Conservation (phyloP, 1,140 invertebrate genomes). For the Bathynomus jamesi region DNA sequence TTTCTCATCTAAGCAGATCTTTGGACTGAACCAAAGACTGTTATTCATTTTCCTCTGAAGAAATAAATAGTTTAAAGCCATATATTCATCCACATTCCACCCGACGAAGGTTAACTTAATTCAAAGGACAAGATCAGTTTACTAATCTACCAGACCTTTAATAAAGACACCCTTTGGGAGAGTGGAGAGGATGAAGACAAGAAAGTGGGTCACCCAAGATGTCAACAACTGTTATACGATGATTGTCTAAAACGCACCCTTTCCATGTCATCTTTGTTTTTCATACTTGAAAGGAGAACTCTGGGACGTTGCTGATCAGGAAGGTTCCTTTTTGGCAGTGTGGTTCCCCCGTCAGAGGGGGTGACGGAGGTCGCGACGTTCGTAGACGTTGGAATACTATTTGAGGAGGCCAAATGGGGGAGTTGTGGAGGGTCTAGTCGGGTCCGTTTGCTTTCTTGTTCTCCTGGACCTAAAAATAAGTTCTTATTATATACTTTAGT, state of each 20-base stretch:
- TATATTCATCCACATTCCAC: no score
- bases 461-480: conserved; percentile 11
- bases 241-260: conserved; percentile 21
- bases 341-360: not conserved
- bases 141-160: no score
- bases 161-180: no score
- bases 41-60: no score
- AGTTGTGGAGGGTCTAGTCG: conserved; percentile 22
- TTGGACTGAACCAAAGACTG: no score
- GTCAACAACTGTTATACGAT: conserved; percentile 3
- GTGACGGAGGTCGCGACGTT: not conserved
- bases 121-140: no score
- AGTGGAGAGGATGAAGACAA: no score
- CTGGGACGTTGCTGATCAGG: conserved; percentile 15
- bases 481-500: no score
- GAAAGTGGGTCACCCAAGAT: no score
- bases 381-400: not conserved
- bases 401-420: conserved; percentile 5
- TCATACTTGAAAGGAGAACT: conserved; percentile 24
- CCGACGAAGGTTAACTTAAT: no score
- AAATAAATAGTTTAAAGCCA: no score
- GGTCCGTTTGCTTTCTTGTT: conserved; percentile 28
- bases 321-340: not conserved
- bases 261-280: conserved; percentile 30
- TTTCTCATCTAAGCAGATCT: no score